Conservation (phyloP, 2,113 vertebrate genomes). For the Edolisoma coerulescens region DNA sequence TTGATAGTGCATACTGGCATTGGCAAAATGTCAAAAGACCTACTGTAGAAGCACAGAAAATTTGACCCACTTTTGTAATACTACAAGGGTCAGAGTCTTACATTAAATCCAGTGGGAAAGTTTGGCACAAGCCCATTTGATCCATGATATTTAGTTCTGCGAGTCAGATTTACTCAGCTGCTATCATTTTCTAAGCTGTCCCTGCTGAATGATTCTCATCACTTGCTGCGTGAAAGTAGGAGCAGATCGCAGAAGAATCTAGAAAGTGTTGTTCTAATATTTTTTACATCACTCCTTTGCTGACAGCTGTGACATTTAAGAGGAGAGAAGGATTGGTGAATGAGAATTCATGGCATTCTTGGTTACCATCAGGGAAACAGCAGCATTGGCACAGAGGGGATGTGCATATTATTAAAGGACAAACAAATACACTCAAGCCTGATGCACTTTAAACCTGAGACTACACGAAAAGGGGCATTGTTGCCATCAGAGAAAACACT, state of each 20-base stretch:
- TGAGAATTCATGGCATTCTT: neutral
- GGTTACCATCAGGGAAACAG: neutral
- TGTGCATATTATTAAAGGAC: conserved; percentile 28
- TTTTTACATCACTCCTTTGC: conserved; percentile 43
- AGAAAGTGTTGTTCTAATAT: conserved; percentile 53
- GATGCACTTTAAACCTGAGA: conserved; percentile 17
- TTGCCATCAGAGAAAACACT: neutral
- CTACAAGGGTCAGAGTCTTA: conserved; percentile 56
- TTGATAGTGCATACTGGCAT: conserved; percentile 2
- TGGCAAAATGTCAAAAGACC: conserved; percentile 64
- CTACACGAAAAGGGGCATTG: neutral
- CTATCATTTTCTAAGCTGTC: conserved; percentile 42
- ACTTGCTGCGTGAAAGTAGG: neutral
- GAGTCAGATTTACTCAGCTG: conserved; percentile 57
- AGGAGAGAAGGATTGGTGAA: conserved; percentile 1
- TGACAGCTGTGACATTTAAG: conserved; percentile 62
- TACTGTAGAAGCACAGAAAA: conserved; percentile 44
- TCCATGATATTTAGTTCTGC: conserved; percentile 61
- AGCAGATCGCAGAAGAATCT: conserved; percentile 56
- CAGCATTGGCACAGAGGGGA: neutral
- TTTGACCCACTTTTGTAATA: conserved; percentile 68
- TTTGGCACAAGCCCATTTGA: conserved; percentile 58
- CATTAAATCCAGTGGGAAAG: conserved; percentile 57
- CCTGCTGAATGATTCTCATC: conserved; percentile 46
- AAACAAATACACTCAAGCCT: neutral